Evolutionary conservation across 2,797 vertebrate species (phyloP).

Genomic region (Chromobotia macracanthus): DNA sequence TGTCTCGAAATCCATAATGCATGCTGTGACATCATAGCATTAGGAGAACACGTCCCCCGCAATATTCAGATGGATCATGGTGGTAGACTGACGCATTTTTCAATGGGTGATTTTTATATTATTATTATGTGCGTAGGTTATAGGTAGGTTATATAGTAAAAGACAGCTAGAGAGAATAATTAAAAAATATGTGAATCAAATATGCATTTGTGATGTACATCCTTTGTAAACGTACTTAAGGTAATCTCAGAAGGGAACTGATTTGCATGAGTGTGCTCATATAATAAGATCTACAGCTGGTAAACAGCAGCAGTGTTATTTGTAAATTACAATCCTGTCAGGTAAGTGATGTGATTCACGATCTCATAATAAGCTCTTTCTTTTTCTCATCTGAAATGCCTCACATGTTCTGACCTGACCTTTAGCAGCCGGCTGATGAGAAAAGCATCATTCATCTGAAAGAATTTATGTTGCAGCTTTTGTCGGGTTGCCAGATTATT

Average conservation of each 20-base stretch:
- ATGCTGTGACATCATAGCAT: not conserved
- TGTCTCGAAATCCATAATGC: not conserved
- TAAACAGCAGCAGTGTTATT: not conserved
- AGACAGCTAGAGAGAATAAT: not conserved
- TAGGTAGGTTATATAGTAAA: not conserved
- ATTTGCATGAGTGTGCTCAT: not conserved
- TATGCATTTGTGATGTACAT: not conserved
- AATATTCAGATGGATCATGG: no score
- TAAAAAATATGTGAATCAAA: not conserved
- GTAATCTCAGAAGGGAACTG: no score
- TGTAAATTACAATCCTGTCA: not conserved
- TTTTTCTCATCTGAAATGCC: slow-evolving; percentile 7
- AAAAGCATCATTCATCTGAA: not conserved
- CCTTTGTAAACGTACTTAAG: not conserved
- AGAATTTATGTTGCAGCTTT: not conserved
- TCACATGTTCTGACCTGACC: not conserved
- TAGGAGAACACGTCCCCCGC: no score
- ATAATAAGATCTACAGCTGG: not conserved
- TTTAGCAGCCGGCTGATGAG: slow-evolving; percentile 4
- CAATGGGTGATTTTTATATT: not conserved
- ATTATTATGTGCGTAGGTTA: not conserved
- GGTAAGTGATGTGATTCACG: not conserved
- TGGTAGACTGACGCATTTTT: no score
- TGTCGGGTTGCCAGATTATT: slow-evolving; percentile 18
- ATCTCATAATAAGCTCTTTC: slow-evolving; percentile 4